Base-by-base conservation (phyloP, 2,888 invertebrate species). In the Agrochola circellaris region DNA sequence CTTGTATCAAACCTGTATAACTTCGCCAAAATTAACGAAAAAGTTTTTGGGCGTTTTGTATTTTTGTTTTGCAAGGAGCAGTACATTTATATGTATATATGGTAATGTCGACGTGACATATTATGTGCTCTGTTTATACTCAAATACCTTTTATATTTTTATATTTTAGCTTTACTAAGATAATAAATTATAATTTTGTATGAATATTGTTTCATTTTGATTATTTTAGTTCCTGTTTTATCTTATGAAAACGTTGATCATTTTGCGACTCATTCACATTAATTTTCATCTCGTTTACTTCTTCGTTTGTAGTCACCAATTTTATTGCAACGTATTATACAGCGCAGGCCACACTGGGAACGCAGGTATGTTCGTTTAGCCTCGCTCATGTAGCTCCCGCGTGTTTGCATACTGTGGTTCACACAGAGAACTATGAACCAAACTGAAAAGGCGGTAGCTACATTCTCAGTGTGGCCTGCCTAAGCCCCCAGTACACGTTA, bases 131-230 rank as follows among this genome's bases (percentile, higher is more conserved):
- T 86, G 82, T 92, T 92, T 94, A 95, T 95, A 95, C 95, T 95
- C 95, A 94, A 91, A 91, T 91, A 91, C 87, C 89, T 92, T 93
- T 92, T 93, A 93, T 93, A 93, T 94, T 94, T 94, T 93, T 94
- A 93, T 94, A 92, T 89, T 91, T 89, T 95, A 95, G 94, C 91
- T 94, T 93, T 94, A 94, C 92, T 92, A 89, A 93, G 90, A 90
- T 92, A 96, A 95, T 96, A 96, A 96, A 96, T 95, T 95, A 96
- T 96, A 95, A 93, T 94, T 95, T 95, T 94, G 87, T 94, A 95
- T 77, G 56, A 75, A 60, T 81, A 83, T 89, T 83, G 91, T 95
- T 95, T 95, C 89, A 86, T 82, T 87, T 84, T 20, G 15, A 42
- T n/a, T 15, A 45, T 26, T 45, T 75, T 34, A 38, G 26, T 23